These are phyloP conservation scores for Lampropteryx suffumata DNA, from an alignment of 2,888 invertebrate genomes.

Conservation along the genomic window DNA sequence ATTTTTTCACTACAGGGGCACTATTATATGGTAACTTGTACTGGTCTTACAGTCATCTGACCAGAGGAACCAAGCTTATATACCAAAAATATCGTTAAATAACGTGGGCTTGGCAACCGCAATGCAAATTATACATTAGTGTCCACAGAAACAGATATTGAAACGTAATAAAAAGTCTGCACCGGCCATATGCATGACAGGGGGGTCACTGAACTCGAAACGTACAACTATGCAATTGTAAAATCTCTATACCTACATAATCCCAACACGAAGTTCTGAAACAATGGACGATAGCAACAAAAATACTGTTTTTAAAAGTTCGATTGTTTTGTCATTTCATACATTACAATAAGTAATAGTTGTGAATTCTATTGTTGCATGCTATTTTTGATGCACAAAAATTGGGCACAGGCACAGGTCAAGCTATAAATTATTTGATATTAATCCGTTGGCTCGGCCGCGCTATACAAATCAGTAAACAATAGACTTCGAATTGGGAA, in stretches of 20 bases:
- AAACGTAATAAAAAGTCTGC: conserved; percentile 31
- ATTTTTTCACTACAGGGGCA: too few relatives aligned
- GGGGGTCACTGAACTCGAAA: conserved; percentile 33
- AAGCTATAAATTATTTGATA: conserved; percentile 22
- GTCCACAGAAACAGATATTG: conserved; percentile 30
- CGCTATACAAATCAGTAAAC: conserved; percentile 29
- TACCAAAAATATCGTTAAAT: conserved; percentile 6
- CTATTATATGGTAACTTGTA: too few relatives aligned
- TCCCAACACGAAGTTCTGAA: conserved; percentile 47
- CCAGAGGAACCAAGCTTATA: not conserved
- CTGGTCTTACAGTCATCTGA: too few relatives aligned
- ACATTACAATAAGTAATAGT: conserved; percentile 45
- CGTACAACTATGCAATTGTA: conserved; percentile 48
- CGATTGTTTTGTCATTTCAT: conserved; percentile 51
- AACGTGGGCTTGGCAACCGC: conserved; percentile 24
- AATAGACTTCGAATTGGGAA: conserved; percentile 32
- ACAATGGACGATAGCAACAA: conserved; percentile 54
- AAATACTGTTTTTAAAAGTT: conserved; percentile 47
- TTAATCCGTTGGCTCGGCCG: conserved; percentile 24
- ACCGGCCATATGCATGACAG: conserved; percentile 31
- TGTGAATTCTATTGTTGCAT: conserved; percentile 39
- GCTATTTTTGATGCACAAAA: conserved; percentile 41
- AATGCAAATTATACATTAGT: conserved; percentile 32
- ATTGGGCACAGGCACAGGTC: conserved; percentile 21
- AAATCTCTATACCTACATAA: conserved; percentile 46